phyloP scores from a whole-genome alignment of 2,888 invertebrate species.

The Perizoma affinitatum region DNA sequence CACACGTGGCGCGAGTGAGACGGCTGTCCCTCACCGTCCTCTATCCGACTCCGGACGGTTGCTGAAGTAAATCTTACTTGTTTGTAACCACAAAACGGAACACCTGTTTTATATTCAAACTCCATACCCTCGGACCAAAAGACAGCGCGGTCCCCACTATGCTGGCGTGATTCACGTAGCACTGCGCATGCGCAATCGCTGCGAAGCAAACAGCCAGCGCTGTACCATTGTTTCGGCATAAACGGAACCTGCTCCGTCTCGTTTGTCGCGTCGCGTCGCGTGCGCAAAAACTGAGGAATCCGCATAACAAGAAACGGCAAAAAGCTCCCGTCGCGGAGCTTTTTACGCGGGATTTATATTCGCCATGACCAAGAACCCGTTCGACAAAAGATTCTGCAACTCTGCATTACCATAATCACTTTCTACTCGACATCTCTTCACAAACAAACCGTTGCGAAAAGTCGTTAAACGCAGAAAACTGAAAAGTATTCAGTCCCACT shows the following conservation, averaged over 20 bases:
- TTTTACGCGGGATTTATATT: slow-evolving; percentile 74
- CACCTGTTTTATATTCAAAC: no score
- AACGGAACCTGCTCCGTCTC: slow-evolving; percentile 58
- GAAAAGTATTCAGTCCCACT: no score
- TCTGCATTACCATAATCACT: no score
- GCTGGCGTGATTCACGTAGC: background rate
- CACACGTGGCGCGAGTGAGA: no score
- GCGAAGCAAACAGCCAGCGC: slow-evolving; percentile 35
- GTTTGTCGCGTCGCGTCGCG: slow-evolving; percentile 54
- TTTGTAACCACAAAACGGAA: no score
- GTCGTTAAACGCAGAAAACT: no score
- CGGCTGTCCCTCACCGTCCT: no score
- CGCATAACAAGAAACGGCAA: slow-evolving; percentile 77
- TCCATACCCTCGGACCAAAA: background rate
- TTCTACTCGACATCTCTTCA: no score
- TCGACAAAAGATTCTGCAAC: slow-evolving; percentile 5
- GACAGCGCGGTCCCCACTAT: background rate
- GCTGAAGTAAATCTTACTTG: no score
- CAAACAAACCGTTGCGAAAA: no score
- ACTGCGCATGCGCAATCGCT: slow-evolving; percentile 54
- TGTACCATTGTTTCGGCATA: slow-evolving; percentile 67
- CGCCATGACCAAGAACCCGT: slow-evolving; percentile 29
- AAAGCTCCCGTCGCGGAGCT: slow-evolving; percentile 61
- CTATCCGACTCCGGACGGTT: no score
- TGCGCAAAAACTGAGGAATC: slow-evolving; percentile 71